These are phyloP conservation scores for Oscheius onirici DNA, from an alignment of 2,888 invertebrate species.

Conservation along the genomic window DNA sequence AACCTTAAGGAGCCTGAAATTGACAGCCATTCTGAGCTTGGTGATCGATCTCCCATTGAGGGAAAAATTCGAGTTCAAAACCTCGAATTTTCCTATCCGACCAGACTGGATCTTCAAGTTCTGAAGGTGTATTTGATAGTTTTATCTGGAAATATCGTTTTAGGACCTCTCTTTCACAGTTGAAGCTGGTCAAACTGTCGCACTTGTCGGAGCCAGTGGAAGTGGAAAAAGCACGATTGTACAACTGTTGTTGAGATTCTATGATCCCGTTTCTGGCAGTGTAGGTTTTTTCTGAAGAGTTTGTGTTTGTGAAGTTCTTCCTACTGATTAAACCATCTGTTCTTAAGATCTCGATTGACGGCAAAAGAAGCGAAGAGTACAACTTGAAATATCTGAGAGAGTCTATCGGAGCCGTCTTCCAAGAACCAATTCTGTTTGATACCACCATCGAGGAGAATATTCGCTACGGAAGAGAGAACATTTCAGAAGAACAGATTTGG, in stretches of 20 bases:
- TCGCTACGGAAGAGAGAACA: conserved; percentile 38
- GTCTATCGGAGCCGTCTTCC: conserved; percentile 71
- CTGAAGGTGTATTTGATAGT: conserved; percentile 38
- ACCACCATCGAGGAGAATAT: conserved; percentile 75
- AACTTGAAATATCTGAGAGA: conserved; percentile 74
- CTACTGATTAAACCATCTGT: too few species aligned
- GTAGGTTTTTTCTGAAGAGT: conserved; percentile 68
- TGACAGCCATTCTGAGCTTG: conserved; percentile 68
- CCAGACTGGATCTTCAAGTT: conserved; percentile 70
- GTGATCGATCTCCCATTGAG: conserved; percentile 68
- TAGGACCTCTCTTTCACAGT: conserved; percentile 47
- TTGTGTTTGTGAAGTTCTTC: too few species aligned
- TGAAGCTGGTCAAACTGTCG: conserved; percentile 57
- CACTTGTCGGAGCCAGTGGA: neutral
- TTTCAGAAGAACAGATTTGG: too few species aligned
- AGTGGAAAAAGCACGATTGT: neutral
- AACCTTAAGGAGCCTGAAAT: conserved; percentile 64
- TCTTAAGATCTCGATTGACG: conserved; percentile 72
- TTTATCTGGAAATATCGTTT: too few species aligned
- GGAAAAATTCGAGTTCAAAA: conserved; percentile 73
- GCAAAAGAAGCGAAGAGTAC: conserved; percentile 72
- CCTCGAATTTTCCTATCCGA: conserved; percentile 73
- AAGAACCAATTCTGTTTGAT: conserved; percentile 76
- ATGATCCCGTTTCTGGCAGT: conserved; percentile 81
- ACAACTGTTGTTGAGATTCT: conserved; percentile 77